Percentiles rank a stretch among this genome's conserved stretches.
Conservation (phyloP, 2,113 vertebrate species). For the Ibidorhyncha struthersii region DNA sequence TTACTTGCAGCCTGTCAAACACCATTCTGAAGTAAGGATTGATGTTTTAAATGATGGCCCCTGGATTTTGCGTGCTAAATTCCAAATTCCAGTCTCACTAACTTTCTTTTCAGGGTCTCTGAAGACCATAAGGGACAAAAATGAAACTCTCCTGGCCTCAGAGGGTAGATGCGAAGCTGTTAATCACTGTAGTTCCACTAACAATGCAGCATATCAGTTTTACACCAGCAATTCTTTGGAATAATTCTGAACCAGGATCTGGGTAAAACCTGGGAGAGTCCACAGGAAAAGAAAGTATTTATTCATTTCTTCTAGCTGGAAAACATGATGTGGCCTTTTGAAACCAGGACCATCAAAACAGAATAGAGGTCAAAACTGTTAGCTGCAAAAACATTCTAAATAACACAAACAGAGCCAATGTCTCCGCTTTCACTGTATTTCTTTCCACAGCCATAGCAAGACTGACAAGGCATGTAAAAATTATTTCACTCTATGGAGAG, state of each 20-base stretch:
- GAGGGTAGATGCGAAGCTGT: not conserved
- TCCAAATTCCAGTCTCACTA: not conserved
- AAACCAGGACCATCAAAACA: conserved; percentile 42
- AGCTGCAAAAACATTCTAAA: conserved; percentile 60
- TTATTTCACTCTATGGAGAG: conserved; percentile 61
- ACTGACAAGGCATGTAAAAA: conserved; percentile 59
- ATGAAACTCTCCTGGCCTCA: not conserved
- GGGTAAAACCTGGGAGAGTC: not conserved
- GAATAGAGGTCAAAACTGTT: conserved; percentile 42
- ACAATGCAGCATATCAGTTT: not conserved
- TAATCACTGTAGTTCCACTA: not conserved
- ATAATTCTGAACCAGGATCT: not conserved
- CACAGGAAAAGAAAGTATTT: conserved; percentile 34
- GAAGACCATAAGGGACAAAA: not conserved
- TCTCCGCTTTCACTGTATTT: conserved; percentile 63
- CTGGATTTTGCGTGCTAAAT: conserved; percentile 5
- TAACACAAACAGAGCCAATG: conserved; percentile 37
- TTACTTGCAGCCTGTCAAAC: conserved; percentile 39
- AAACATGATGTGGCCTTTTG: conserved; percentile 9
- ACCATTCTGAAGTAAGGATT: conserved; percentile 4
- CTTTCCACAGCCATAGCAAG: conserved; percentile 16
- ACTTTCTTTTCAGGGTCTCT: not conserved
- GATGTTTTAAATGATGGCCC: not conserved
- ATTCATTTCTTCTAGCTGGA: conserved; percentile 26
- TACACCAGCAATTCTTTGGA: not conserved